These are phyloP conservation scores for Ctenopoma kingsleyae DNA, from an alignment of 2,797 vertebrate species.

Conservation along the genomic window DNA sequence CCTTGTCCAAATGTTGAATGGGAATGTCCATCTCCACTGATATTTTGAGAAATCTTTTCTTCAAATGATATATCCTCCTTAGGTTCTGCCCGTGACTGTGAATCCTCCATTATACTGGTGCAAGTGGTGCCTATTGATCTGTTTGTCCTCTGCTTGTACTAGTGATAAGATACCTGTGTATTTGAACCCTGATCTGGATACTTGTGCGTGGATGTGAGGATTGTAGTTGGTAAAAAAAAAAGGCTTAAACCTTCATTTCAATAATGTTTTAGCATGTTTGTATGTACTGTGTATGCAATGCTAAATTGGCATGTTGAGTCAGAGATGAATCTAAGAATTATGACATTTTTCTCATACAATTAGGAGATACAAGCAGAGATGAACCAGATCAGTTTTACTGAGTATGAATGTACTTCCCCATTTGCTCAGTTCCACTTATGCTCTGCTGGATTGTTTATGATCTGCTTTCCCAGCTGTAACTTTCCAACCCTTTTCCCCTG, in stretches of 20 bases:
- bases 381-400: too few species aligned
- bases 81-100: constrained; percentile 15
- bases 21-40: constrained; percentile 15
- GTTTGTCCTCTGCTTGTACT: constrained; percentile 46
- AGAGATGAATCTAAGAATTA: too few species aligned
- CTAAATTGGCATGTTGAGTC: too few species aligned
- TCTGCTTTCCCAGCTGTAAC: background rate
- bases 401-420: background rate
- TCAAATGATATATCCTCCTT: constrained; percentile 41
- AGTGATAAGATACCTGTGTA: constrained; percentile 24
- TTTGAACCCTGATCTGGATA: constrained; percentile 26
- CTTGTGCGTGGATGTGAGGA: background rate
- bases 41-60: constrained; percentile 34
- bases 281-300: too few species aligned
- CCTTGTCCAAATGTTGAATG: constrained; percentile 53
- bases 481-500: background rate
- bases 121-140: constrained; percentile 54
- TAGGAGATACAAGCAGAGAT: too few species aligned
- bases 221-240: background rate
- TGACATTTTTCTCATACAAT: too few species aligned
- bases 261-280: background rate
- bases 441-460: background rate
- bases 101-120: constrained; percentile 49
- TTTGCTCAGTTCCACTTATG: background rate
- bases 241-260: background rate